Percentiles rank a stretch among this genome's conserved stretches.
Evolutionary conservation across 1,140 invertebrate genomes (phyloP).

Genomic region (Pemphigus obesinymphae): DNA sequence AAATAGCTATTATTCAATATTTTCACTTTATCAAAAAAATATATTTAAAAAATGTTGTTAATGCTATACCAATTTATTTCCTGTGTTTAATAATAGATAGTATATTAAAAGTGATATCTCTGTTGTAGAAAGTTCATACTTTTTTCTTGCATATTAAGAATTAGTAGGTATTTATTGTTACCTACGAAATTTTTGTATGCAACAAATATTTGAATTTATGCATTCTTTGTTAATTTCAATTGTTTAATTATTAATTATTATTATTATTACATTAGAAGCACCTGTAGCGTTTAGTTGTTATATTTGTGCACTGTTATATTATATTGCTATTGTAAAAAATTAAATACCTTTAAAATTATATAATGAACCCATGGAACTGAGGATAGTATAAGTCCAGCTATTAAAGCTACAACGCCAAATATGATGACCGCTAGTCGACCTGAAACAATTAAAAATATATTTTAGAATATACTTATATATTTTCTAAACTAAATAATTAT

Average conservation of each 20-base stretch:
- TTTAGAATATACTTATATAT: not conserved
- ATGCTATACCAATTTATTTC: too few species aligned
- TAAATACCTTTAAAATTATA: constrained; percentile 70
- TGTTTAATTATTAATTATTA: not conserved
- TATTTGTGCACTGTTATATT: not conserved
- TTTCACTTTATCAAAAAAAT: too few species aligned
- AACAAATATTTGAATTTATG: not conserved
- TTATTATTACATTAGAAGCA: not conserved
- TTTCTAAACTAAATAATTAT: not conserved
- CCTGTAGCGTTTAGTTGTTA: not conserved
- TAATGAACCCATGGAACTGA: constrained; percentile 81
- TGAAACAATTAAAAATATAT: constrained; percentile 54
- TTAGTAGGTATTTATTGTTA: constrained; percentile 20
- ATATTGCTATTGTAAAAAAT: not conserved
- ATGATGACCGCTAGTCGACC: constrained; percentile 71
- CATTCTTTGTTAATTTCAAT: not conserved
- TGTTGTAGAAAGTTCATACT: too few species aligned
- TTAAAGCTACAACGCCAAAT: constrained; percentile 70
- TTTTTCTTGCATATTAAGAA: too few species aligned
- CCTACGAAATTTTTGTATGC: not conserved
- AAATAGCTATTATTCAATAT: too few species aligned
- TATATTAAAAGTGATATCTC: too few species aligned
- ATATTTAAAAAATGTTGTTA: too few species aligned
- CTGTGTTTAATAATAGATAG: too few species aligned
- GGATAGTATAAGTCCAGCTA: constrained; percentile 71